Percentiles rank a stretch among this genome's conserved stretches.
Conservation (phyloP, 2,888 invertebrate species). For the Euspilapteryx auroguttella region DNA sequence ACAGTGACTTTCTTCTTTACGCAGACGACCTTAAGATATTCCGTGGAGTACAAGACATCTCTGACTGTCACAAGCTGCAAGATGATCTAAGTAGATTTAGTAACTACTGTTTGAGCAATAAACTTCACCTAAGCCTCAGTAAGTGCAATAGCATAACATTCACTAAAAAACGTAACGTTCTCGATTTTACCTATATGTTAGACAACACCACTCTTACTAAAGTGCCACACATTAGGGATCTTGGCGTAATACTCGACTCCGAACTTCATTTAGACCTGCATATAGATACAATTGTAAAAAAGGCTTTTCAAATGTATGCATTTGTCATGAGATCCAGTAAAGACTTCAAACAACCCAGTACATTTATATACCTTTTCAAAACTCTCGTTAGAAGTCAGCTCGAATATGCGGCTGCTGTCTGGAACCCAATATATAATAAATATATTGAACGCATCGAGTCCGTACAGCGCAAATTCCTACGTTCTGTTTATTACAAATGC, state of each 20-base stretch:
- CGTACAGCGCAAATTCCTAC: background rate
- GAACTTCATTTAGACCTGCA: background rate
- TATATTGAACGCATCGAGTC: background rate
- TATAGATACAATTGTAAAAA: background rate
- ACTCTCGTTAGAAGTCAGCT: background rate
- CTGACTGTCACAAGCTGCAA: background rate
- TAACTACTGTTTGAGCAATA: background rate
- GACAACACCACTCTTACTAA: background rate
- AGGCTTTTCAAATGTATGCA: background rate
- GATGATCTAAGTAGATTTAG: constrained; percentile 1
- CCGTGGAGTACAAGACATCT: background rate
- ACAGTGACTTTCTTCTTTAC: constrained; percentile 7
- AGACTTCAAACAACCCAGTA: background rate
- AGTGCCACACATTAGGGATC: background rate
- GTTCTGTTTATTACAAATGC: constrained; percentile 1
- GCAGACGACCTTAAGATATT: constrained; percentile 1
- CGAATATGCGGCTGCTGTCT: background rate
- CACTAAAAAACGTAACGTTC: background rate
- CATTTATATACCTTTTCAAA: background rate
- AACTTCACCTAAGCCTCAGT: background rate
- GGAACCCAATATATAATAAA: background rate
- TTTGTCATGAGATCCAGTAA: background rate
- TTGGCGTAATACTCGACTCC: background rate
- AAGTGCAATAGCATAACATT: background rate
- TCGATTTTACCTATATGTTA: background rate